Evolutionary conservation across 2,888 invertebrate species (phyloP).

Genomic region (Macrosoma leucophasiata): DNA sequence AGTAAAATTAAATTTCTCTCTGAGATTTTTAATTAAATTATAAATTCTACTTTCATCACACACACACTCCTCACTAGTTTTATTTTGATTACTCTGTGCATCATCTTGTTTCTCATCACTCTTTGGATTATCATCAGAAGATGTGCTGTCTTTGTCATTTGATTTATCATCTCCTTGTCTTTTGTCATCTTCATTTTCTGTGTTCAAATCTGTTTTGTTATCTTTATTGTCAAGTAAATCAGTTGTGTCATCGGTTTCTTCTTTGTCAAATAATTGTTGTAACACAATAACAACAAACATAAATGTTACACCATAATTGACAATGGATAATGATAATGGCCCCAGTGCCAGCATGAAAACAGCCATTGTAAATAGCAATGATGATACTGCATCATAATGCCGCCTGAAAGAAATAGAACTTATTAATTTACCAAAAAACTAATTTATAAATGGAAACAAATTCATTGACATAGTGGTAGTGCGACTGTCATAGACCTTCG

Average conservation of each 20-base stretch:
- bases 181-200: slow-evolving; percentile 9
- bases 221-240: slow-evolving; percentile 9
- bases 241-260: slow-evolving; percentile 24
- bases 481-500: too few relatives aligned
- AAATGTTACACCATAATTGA: slow-evolving; percentile 76
- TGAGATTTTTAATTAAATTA: slow-evolving; percentile 46
- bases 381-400: slow-evolving; percentile 56
- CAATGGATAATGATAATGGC: slow-evolving; percentile 75
- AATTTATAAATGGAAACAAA: too few relatives aligned
- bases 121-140: slow-evolving; percentile 15
- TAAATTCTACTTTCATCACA: slow-evolving; percentile 58
- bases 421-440: slow-evolving; percentile 10
- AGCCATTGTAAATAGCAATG: slow-evolving; percentile 71
- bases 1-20: slow-evolving; percentile 50
- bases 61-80: slow-evolving; percentile 22
- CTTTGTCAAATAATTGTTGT: slow-evolving; percentile 70
- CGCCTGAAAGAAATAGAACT: slow-evolving; percentile 41
- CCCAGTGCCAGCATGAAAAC: slow-evolving; percentile 75
- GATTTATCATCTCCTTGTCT: slow-evolving; percentile 11
- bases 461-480: too few relatives aligned
- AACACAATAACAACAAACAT: slow-evolving; percentile 72
- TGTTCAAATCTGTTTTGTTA: slow-evolving; percentile 3
- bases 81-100: slow-evolving; percentile 9
- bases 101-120: slow-evolving; percentile 12
- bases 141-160: slow-evolving; percentile 15